Base-by-base conservation (phyloP, 2,113 vertebrate species). In the Fulica atra region DNA sequence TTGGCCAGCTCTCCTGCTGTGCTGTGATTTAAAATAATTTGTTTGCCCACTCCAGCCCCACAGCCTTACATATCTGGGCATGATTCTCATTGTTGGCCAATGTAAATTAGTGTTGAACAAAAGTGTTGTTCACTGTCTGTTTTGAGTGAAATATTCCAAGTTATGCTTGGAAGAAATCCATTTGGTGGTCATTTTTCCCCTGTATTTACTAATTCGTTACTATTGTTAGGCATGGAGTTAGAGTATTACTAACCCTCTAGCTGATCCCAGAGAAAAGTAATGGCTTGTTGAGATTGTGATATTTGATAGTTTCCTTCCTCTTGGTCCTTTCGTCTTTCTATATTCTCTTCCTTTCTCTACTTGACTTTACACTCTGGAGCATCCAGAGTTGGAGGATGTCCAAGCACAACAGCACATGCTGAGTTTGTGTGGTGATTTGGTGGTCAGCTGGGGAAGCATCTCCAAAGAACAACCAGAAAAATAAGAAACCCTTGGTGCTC, bases 221-320 rank as follows among this genome's bases (percentile, higher is more conserved):
- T 76, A 4, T 69, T 57, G 9, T 65, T 51, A 42, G 68, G 31
- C 53, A 36, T 20, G 35, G 68, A 71, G 61, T 81, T 69, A 36
- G 33, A 8, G 19, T 31, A 20, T 80, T 88, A 33, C 59, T 54
- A 86, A 79, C 38, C 8, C 48, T 60, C 21, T 69, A 68, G 25
- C 53, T 79, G 92, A 89, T 95, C 48, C 60, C 61, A 71, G 51
- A 53, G 48, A 93, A 93, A 88, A 93, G 60, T 29, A 87, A 89
- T 88, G 42, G 25, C 65, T 95, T 93, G 83, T 79, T 81, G 53
- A 48, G 81, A 35, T 4, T 81, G 73, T 85, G 96, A 87, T 85
- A 92, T 93, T 86, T 93, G 88, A 95, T 96, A 42, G 77, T 63
- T 97, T 97, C 93, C 93, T 96, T 97, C 95, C 93, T 96, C 48